phyloP scores from a whole-genome alignment of 1,140 invertebrate species.

The Brachionus plicatilis region DNA sequence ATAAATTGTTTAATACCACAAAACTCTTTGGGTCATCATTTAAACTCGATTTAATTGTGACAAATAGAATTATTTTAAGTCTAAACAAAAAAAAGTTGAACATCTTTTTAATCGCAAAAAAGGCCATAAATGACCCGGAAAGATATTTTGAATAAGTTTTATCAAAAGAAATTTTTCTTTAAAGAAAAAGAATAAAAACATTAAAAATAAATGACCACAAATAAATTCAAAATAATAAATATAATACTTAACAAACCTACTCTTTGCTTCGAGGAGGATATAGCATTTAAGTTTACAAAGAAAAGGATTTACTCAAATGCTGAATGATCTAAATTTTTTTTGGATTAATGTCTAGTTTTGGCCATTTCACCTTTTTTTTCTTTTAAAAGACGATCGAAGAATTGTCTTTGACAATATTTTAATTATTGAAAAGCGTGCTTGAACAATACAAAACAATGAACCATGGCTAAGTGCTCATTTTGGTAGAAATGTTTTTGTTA shows the following conservation, averaged over 20 bases:
- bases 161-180: background rate
- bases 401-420: background rate
- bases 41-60: background rate
- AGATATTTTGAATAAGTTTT: background rate
- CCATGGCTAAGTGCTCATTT: background rate
- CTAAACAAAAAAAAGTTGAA: background rate
- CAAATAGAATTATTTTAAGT: background rate
- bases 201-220: background rate
- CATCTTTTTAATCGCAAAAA: background rate
- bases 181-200: background rate
- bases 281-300: background rate
- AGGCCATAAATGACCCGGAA: background rate
- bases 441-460: background rate
- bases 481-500: background rate
- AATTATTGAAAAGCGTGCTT: background rate
- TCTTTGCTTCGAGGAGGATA: background rate
- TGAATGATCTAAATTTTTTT: background rate
- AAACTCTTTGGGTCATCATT: background rate
- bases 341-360: background rate
- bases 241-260: background rate
- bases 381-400: background rate
- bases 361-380: background rate
- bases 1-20: background rate
- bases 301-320: conserved; percentile 9
- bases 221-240: background rate